Evolutionary conservation across 2,797 vertebrate genomes (phyloP).

Genomic region (Geotrypetes seraphini): DNA sequence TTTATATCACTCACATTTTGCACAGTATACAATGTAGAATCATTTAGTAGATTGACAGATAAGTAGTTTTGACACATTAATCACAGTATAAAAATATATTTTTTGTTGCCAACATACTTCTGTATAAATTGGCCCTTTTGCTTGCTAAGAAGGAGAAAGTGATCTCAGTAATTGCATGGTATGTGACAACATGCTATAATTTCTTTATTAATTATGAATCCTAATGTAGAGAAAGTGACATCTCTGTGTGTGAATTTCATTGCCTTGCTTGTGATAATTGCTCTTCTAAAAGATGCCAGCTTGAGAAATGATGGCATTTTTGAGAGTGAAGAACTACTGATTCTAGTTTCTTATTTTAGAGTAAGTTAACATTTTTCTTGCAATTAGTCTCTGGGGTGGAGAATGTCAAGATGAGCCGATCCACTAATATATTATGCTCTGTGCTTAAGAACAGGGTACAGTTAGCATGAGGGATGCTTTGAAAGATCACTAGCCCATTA

Average conservation of each 20-base stretch:
- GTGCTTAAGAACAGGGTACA: slow-evolving; percentile 10
- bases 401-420: slow-evolving; percentile 35
- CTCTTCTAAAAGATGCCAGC: slow-evolving; percentile 34
- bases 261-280: slow-evolving; percentile 45
- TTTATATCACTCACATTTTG: too few relatives aligned
- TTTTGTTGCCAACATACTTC: slow-evolving; percentile 2
- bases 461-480: slow-evolving; percentile 9
- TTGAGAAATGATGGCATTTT: slow-evolving; percentile 18
- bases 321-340: slow-evolving; percentile 42
- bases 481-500: slow-evolving; percentile 13
- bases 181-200: slow-evolving; percentile 33
- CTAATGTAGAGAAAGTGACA: slow-evolving; percentile 31
- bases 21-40: too few relatives aligned
- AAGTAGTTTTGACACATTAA: slow-evolving; percentile 3
- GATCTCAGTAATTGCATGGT: slow-evolving; percentile 35
- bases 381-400: slow-evolving; percentile 37
- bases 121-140: slow-evolving; percentile 24
- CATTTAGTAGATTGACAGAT: too few relatives aligned
- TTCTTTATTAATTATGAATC: slow-evolving; percentile 47
- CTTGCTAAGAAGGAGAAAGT: slow-evolving; percentile 22
- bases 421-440: slow-evolving; percentile 25
- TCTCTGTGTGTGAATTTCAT: slow-evolving; percentile 25
- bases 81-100: background rate
- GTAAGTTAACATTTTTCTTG: slow-evolving; percentile 38
- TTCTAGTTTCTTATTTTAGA: slow-evolving; percentile 29